phyloP scores from a whole-genome alignment of 2,113 vertebrate genomes.

The Lagopus leucura region DNA sequence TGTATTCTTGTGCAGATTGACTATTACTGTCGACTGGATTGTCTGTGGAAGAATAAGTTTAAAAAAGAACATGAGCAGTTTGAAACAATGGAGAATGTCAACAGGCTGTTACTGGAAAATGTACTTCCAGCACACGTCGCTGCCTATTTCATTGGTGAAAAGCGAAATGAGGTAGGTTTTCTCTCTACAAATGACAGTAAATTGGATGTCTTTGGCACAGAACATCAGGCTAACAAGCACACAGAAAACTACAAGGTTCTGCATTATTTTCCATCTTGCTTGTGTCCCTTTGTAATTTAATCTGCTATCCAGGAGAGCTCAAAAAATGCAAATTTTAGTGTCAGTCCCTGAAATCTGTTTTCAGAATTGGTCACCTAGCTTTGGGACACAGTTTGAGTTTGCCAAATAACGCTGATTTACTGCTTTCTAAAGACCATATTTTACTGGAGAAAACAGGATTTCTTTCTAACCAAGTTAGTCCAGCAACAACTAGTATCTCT shows the following conservation, averaged over 20 bases:
- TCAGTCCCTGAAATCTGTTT: background rate
- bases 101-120: slow-evolving; percentile 95
- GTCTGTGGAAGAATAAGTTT: slow-evolving; percentile 95
- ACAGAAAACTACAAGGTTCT: background rate
- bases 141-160: slow-evolving; percentile 93
- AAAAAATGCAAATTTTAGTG: background rate
- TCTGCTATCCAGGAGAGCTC: background rate
- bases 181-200: background rate
- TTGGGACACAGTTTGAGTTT: background rate
- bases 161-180: slow-evolving; percentile 90
- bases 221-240: background rate
- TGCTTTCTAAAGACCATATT: background rate
- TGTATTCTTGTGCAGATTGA: slow-evolving; percentile 83
- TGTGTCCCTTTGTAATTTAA: background rate
- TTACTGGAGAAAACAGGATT: background rate
- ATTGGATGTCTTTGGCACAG: background rate
- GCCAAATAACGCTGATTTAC: background rate
- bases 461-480: background rate
- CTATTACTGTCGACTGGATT: slow-evolving; percentile 92
- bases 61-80: slow-evolving; percentile 94
- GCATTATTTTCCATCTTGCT: background rate
- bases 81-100: slow-evolving; percentile 97
- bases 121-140: slow-evolving; percentile 96
- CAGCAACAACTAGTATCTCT: background rate
- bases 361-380: background rate